phyloP scores from a whole-genome alignment of 37 sponge, comb jelly and placozoan species.

The Axinella damicornis region DNA sequence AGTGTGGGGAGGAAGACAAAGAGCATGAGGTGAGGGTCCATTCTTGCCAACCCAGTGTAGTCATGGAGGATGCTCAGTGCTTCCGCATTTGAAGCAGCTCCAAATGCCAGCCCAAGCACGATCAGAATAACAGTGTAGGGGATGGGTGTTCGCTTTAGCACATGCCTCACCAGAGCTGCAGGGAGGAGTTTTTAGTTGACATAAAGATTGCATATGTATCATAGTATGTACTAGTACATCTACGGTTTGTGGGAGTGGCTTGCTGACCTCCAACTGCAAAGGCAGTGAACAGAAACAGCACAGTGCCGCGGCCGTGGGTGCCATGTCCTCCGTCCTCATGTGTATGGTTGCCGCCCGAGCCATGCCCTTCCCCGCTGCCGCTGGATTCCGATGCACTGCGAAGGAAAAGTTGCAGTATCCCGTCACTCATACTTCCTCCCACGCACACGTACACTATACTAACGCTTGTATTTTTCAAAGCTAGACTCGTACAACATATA shows the following conservation, averaged over 20 bases:
- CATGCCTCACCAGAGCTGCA: constrained; percentile 76
- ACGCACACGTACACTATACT: too few relatives aligned
- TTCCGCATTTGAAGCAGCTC: constrained; percentile 42
- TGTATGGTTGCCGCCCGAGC: too few relatives aligned
- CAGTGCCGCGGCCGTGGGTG: constrained; percentile 1
- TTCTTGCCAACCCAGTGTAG: constrained; percentile 71
- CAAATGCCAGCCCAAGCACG: constrained; percentile 75
- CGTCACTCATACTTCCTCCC: too few relatives aligned
- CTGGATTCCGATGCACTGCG: too few relatives aligned
- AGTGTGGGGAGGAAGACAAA: constrained; percentile 90
- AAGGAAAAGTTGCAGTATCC: too few relatives aligned
- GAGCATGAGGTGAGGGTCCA: constrained; percentile 92
- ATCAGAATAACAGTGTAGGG: constrained; percentile 94
- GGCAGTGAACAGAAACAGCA: constrained; percentile 61
- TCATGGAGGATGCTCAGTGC: constrained; percentile 22
- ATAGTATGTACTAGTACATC: neutral
- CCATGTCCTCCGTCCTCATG: neutral
- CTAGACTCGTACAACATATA: too few relatives aligned
- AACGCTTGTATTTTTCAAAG: too few relatives aligned
- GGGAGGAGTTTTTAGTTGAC: neutral
- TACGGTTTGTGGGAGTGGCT: neutral
- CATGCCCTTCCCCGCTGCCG: too few relatives aligned
- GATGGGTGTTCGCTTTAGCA: constrained; percentile 74
- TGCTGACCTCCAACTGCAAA: constrained; percentile 68
- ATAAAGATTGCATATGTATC: neutral